Evolutionary conservation across 2,888 invertebrate genomes (phyloP).

Genomic region (Cyclophora punctaria): DNA sequence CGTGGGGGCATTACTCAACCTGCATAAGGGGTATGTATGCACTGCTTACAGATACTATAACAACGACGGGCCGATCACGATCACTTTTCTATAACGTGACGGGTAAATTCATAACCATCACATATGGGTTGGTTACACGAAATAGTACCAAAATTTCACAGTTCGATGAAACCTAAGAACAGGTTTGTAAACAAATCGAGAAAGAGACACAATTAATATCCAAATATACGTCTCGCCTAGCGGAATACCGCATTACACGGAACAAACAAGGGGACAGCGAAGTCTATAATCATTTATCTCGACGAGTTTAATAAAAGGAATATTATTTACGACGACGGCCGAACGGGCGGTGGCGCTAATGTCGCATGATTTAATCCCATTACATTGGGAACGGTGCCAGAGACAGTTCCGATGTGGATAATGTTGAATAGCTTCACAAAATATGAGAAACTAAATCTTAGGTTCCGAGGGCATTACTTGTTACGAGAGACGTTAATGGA

Average conservation of each 20-base stretch:
- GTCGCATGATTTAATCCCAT: constrained; percentile 73
- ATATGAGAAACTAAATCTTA: background rate
- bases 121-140: no score
- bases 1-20: no score
- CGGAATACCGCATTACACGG: constrained; percentile 27
- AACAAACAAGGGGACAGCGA: constrained; percentile 52
- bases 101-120: no score
- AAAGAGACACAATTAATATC: constrained; percentile 23
- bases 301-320: constrained; percentile 72
- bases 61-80: no score
- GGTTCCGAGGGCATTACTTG: background rate
- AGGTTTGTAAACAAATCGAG: no score
- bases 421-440: constrained; percentile 11
- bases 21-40: no score
- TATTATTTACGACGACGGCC: constrained; percentile 69
- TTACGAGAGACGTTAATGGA: no score
- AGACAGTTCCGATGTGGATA: constrained; percentile 14
- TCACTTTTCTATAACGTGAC: no score
- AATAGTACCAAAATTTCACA: no score
- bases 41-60: no score
- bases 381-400: constrained; percentile 66
- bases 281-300: constrained; percentile 75
- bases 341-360: constrained; percentile 49
- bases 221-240: constrained; percentile 25
- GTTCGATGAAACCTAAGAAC: no score